phyloP scores from a whole-genome alignment of 1,140 invertebrate genomes.

The Caenorhabditis briggsae region DNA sequence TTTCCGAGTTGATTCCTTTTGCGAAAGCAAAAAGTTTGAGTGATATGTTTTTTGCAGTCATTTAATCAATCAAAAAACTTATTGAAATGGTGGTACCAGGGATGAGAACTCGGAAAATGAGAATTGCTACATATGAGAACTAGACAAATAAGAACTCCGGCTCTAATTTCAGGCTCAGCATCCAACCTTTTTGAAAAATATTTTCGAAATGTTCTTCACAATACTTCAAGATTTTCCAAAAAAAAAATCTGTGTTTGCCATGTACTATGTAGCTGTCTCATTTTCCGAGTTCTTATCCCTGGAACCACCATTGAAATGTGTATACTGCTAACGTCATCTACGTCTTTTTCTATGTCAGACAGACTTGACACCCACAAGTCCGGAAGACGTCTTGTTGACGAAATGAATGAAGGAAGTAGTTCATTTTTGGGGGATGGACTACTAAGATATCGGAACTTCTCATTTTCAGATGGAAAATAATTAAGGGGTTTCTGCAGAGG shows the following conservation, averaged over 20 bases:
- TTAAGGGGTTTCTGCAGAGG: not conserved
- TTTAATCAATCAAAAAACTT: constrained; percentile 41
- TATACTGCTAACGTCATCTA: constrained; percentile 19
- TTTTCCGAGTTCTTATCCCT: too few relatives aligned
- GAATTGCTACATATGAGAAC: too few relatives aligned
- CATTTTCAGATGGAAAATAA: not conserved
- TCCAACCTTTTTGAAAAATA: too few relatives aligned
- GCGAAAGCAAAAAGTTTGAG: not conserved
- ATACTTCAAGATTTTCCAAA: too few relatives aligned
- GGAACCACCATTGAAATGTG: too few relatives aligned
- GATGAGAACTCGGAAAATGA: too few relatives aligned
- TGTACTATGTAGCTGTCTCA: too few relatives aligned
- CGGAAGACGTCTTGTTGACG: constrained; percentile 11
- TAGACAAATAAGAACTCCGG: too few relatives aligned
- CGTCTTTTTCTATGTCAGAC: not conserved
- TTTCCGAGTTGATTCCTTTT: not conserved
- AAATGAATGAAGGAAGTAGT: constrained; percentile 19
- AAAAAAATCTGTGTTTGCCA: too few relatives aligned
- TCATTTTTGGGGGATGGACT: not conserved
- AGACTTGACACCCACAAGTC: constrained; percentile 33
- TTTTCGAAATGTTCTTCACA: too few relatives aligned
- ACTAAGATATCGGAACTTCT: constrained; percentile 7
- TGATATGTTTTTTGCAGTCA: not conserved
- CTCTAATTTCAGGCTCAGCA: too few relatives aligned
- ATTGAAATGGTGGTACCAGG: too few relatives aligned